Base-by-base conservation (phyloP, 2,113 vertebrate species). In the Channa argus region DNA sequence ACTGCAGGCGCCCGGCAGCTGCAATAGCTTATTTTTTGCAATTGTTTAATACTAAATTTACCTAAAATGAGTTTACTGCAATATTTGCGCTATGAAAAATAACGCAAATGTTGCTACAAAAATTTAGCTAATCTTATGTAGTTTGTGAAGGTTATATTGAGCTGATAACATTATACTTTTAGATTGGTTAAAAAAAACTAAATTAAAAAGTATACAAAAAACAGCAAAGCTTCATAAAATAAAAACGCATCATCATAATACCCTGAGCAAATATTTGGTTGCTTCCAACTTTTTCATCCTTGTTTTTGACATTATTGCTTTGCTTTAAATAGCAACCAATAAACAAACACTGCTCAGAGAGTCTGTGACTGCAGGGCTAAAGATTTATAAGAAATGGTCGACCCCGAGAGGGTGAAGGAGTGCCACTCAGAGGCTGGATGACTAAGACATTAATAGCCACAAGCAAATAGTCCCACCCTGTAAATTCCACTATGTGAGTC, bases 401-500 rank as follows among this genome's bases (percentile, higher is more conserved):
- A 75, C 55, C 38, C 13, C 13, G 3, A 49, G 44, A 72, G 45
- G 50, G 64, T 74, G 81, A 87, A 88, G 83, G 86, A 86, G 85
- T 86, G 85, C 77, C 77, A 58, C 51, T 77, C 46, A 67, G 39
- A 75, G 34, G 13, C 55, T 59, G 63, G 38, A 77, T 90, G 86
- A 90, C 81, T 89, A 87, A 88, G 43, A 67, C 80, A 74, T 79
- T 72, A 84, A 81, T 79, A 79, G 74, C 82, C 72, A 76, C 24
- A 2, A 63, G 80, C 65, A 71, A 77, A 77, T 82, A 63, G 52
- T 80, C 82, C 71, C 81, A 68, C 85, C 79, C 85, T 61, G 60
- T 53, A 89, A 71, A 90, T 89, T 89, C 83, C 74, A 62, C 61
- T 43, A 33, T 68, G 67, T 89, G 83, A 89, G 77, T 85, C 83